Evolutionary conservation across 2,888 invertebrate species (phyloP).

Genomic region (Limnephilus marmoratus): DNA sequence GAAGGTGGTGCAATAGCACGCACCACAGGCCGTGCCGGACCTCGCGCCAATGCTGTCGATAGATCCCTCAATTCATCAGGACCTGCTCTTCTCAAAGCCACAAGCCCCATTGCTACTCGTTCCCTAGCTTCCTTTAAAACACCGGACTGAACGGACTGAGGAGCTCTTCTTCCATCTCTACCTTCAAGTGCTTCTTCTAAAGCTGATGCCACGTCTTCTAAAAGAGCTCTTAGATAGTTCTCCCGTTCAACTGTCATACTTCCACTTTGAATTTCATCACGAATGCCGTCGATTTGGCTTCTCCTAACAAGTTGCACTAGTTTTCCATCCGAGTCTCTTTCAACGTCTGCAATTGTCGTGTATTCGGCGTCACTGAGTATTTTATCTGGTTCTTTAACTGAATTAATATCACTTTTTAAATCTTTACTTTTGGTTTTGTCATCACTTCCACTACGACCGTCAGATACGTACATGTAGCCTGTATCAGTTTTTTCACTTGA

Average conservation of each 20-base stretch:
- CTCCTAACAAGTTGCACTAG: slow-evolving; percentile 30
- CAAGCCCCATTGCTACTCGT: slow-evolving; percentile 61
- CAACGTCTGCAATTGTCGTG: slow-evolving; percentile 52
- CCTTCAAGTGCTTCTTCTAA: slow-evolving; percentile 62
- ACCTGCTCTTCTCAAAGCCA: slow-evolving; percentile 62
- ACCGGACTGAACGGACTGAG: slow-evolving; percentile 56
- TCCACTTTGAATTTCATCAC: slow-evolving; percentile 50
- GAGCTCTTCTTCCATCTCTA: slow-evolving; percentile 49
- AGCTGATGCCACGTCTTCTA: slow-evolving; percentile 64
- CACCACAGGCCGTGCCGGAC: slow-evolving; percentile 59
- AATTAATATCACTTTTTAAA: slow-evolving; percentile 43
- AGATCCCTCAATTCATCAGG: slow-evolving; percentile 60
- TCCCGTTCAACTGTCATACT: slow-evolving; percentile 59
- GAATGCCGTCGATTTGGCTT: slow-evolving; percentile 44
- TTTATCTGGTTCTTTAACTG: slow-evolving; percentile 49
- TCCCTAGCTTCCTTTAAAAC: slow-evolving; percentile 62
- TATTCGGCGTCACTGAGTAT: slow-evolving; percentile 42
- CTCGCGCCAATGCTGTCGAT: slow-evolving; percentile 57
- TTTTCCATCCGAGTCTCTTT: slow-evolving; percentile 52
- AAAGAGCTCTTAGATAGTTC: slow-evolving; percentile 61
- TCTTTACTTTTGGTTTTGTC: slow-evolving; percentile 49
- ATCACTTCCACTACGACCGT: slow-evolving; percentile 39
- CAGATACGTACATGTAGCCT: slow-evolving; percentile 38
- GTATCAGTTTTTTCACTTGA: slow-evolving; percentile 44
- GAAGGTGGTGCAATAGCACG: slow-evolving; percentile 43